A percentile compares a stretch with the other conserved stretches of the same genome.
Evolutionary conservation across 2,888 invertebrate species (phyloP).

Genomic region (Hypsopygia costalis): DNA sequence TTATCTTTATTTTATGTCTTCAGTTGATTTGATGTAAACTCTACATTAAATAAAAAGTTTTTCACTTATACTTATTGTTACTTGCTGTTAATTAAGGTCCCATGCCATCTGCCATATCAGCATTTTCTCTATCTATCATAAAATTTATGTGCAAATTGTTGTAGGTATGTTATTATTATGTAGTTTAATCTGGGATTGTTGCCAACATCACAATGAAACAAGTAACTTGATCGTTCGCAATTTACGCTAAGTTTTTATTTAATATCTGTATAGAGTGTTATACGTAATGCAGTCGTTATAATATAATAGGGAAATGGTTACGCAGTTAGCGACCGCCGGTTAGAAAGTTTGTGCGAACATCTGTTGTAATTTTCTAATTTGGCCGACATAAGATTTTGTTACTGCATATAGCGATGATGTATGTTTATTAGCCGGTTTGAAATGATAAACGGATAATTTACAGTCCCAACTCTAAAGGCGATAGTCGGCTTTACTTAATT

Average conservation of each 20-base stretch:
- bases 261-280: conserved; percentile 32
- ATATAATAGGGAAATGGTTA: conserved; percentile 62
- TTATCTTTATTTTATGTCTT: no score
- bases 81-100: neutral
- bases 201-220: no score
- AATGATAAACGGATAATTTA: neutral
- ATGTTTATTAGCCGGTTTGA: conserved; percentile 2
- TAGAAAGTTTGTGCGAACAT: conserved; percentile 65
- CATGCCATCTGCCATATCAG: conserved; percentile 2
- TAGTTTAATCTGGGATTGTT: no score
- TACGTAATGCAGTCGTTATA: conserved; percentile 51
- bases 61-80: conserved; percentile 5
- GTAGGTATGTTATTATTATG: no score
- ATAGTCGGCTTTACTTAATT: neutral
- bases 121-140: conserved; percentile 6
- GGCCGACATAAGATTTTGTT: conserved; percentile 37
- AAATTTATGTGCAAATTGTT: no score
- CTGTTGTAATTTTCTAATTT: conserved; percentile 58
- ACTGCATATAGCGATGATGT: conserved; percentile 12
- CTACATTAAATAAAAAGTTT: conserved; percentile 4
- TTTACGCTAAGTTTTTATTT: conserved; percentile 30
- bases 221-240: no score
- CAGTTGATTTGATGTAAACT: no score
- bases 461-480: neutral
- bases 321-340: conserved; percentile 50